Conservation (phyloP, 2,113 vertebrate genomes). For the Oreochromis niloticus region DNA sequence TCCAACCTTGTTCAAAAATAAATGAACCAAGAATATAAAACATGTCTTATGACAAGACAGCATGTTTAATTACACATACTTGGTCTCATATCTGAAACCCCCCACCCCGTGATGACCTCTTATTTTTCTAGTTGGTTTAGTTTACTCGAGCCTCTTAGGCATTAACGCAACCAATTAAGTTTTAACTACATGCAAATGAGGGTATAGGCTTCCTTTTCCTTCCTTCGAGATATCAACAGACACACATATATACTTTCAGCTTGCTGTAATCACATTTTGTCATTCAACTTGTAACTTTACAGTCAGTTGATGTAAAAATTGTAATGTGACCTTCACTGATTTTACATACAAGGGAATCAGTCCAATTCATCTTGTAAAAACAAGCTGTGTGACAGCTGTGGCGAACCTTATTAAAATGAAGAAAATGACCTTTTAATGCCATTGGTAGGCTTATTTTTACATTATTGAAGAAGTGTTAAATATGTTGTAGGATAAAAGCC, state of each 20-base stretch:
- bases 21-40: constrained; percentile 32
- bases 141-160: background rate
- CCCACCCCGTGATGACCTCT: background rate
- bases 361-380: background rate
- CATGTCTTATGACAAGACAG: background rate
- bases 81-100: background rate
- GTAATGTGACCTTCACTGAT: background rate
- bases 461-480: background rate
- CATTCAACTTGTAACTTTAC: background rate
- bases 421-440: background rate
- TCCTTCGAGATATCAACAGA: background rate
- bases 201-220: background rate
- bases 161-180: background rate
- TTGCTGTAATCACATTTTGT: background rate
- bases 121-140: background rate
- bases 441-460: background rate
- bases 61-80: background rate
- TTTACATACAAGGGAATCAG: background rate
- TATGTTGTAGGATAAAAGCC: background rate
- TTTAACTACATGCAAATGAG: background rate
- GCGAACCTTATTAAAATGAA: background rate
- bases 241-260: background rate
- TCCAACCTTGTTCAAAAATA: constrained; percentile 47
- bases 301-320: background rate
- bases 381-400: background rate